Evolutionary conservation across 2,797 vertebrate species (phyloP).

Genomic region (Lacerta bilineata): DNA sequence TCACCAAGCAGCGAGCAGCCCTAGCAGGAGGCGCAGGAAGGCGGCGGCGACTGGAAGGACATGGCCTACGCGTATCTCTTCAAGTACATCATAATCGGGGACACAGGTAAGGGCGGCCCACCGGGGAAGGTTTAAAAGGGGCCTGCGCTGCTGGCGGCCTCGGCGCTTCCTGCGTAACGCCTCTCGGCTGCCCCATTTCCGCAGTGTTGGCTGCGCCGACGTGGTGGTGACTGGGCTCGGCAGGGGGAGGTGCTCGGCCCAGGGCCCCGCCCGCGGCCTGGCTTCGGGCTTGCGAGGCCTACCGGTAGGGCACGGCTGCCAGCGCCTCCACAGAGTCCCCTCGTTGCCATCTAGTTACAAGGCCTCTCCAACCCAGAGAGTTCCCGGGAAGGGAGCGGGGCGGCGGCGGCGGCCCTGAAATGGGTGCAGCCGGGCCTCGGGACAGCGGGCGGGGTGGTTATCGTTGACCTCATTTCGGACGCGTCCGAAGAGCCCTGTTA

Average conservation of each 20-base stretch:
- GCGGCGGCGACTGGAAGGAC: constrained; percentile 74
- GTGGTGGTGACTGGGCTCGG: constrained; percentile 85
- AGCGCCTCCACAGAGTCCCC: neutral
- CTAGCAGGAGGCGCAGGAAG: constrained; percentile 1
- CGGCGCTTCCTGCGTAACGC: constrained; percentile 44
- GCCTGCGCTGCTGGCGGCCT: constrained; percentile 45
- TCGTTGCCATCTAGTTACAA: neutral
- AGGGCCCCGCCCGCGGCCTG: constrained; percentile 52
- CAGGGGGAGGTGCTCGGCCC: constrained; percentile 75
- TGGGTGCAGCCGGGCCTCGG: neutral
- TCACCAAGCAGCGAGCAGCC: constrained; percentile 56
- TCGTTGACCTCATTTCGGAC: neutral
- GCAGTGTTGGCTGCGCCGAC: constrained; percentile 97
- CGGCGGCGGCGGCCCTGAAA: too few species aligned
- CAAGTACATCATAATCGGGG: constrained; percentile 99
- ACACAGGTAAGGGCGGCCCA: constrained; percentile 89
- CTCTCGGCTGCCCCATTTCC: constrained; percentile 85
- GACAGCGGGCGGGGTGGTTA: neutral
- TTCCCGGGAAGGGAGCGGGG: neutral
- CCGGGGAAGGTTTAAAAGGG: neutral
- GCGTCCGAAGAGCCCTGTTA: neutral
- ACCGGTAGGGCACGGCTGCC: too few species aligned
- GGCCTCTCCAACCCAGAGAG: too few species aligned
- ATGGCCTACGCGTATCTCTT: constrained; percentile 99
- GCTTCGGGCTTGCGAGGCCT: constrained; percentile 42